Conservation (phyloP, 2,113 vertebrate species). For the Ptilorrhoa leucosticta region DNA sequence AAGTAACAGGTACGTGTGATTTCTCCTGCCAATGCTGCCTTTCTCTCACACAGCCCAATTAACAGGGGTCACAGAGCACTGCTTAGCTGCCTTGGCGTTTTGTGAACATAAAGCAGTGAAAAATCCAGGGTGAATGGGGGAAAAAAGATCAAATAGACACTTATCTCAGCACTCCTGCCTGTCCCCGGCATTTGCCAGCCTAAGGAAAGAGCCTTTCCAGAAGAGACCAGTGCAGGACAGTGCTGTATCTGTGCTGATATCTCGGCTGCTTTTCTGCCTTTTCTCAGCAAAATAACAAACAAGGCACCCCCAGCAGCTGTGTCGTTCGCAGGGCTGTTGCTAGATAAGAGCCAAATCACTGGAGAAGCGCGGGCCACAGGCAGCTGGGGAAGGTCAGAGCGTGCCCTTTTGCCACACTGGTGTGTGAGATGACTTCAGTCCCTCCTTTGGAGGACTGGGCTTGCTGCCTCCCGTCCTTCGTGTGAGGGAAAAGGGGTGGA, state of each 20-base stretch:
- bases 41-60: slow-evolving; percentile 40
- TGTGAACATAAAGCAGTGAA: slow-evolving; percentile 49
- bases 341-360: not conserved
- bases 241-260: not conserved
- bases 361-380: not conserved
- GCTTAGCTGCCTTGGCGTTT: slow-evolving; percentile 39
- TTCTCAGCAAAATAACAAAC: slow-evolving; percentile 3
- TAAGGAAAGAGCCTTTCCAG: slow-evolving; percentile 24
- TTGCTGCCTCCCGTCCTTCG: not conserved
- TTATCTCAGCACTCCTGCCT: slow-evolving; percentile 30
- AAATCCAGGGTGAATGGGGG: slow-evolving; percentile 22
- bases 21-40: slow-evolving; percentile 17
- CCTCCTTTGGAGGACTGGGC: not conserved
- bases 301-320: not conserved
- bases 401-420: not conserved
- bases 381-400: not conserved
- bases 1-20: slow-evolving; percentile 52
- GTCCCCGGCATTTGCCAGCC: slow-evolving; percentile 28
- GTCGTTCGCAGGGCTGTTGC: not conserved
- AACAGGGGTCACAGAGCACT: slow-evolving; percentile 51
- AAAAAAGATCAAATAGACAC: slow-evolving; percentile 51
- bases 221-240: not conserved
- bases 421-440: not conserved
- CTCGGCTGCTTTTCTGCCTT: slow-evolving; percentile 31
- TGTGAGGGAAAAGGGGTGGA: not conserved